These are phyloP conservation scores for Temnothorax rugatulus DNA, from an alignment of 2,888 invertebrate species.

Conservation along the genomic window DNA sequence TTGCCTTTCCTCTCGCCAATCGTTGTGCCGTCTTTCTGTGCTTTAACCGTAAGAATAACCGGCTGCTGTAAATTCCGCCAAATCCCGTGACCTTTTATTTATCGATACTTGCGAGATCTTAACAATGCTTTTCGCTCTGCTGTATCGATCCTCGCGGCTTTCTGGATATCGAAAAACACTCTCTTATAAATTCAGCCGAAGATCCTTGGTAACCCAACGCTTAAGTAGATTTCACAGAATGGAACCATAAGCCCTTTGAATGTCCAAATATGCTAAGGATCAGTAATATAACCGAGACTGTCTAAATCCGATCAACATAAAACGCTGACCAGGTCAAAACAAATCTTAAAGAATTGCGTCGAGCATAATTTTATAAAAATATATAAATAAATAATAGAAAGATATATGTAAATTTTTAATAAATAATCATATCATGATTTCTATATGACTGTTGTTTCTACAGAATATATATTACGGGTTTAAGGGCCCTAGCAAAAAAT, in stretches of 20 bases:
- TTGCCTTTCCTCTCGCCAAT: slow-evolving; percentile 54
- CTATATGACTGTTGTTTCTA: background rate
- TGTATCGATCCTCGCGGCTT: slow-evolving; percentile 68
- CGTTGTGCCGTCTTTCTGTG: slow-evolving; percentile 67
- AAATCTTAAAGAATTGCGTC: slow-evolving; percentile 19
- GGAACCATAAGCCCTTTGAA: slow-evolving; percentile 60
- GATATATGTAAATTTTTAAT: background rate
- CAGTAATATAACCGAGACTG: slow-evolving; percentile 47
- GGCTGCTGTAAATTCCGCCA: slow-evolving; percentile 77
- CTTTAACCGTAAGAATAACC: slow-evolving; percentile 81
- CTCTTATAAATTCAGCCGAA: slow-evolving; percentile 73
- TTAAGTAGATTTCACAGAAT: slow-evolving; percentile 64
- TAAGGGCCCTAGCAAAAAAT: too few relatives aligned
- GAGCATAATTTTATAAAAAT: background rate
- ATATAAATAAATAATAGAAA: slow-evolving; percentile 4
- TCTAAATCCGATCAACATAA: slow-evolving; percentile 35
- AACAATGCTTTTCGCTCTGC: slow-evolving; percentile 76
- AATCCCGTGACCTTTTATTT: slow-evolving; percentile 81
- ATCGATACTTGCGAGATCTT: slow-evolving; percentile 80
- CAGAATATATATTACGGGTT: too few relatives aligned
- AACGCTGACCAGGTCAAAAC: background rate
- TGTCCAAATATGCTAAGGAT: slow-evolving; percentile 65
- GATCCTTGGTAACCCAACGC: slow-evolving; percentile 57
- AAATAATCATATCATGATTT: background rate
- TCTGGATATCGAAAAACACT: slow-evolving; percentile 55